Conservation (phyloP, 2,888 invertebrate genomes). For the Chironomus tentans region DNA sequence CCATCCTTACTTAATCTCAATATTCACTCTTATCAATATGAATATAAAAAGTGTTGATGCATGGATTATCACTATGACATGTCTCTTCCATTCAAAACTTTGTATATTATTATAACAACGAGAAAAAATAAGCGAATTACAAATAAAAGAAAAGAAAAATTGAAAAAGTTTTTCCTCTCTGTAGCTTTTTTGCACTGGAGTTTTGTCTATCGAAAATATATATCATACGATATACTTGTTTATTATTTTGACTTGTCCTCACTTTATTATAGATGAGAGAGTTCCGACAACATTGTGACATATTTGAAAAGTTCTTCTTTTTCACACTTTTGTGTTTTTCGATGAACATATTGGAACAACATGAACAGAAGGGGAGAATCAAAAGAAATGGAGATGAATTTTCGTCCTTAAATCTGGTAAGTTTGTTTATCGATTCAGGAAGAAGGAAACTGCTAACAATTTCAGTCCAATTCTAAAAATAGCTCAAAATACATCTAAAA, state of each 20-base stretch:
- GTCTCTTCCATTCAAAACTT: neutral
- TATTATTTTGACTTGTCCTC: neutral
- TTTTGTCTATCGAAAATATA: neutral
- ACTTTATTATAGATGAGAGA: neutral
- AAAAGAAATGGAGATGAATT: no score
- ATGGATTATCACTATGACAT: neutral
- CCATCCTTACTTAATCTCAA: no score
- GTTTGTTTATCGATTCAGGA: no score
- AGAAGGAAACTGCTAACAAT: no score
- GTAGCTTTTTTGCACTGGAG: neutral
- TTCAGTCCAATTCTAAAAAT: no score
- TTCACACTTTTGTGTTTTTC: no score
- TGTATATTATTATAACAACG: neutral
- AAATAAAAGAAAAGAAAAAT: neutral
- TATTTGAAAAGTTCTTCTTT: no score
- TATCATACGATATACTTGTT: neutral
- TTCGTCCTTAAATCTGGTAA: no score
- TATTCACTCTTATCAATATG: neutral
- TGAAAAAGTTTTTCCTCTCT: neutral
- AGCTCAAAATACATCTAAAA: no score
- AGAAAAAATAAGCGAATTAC: neutral
- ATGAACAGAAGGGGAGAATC: no score
- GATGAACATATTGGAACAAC: no score
- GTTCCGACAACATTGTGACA: neutral
- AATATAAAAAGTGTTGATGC: neutral